Percentiles rank a stretch among this genome's conserved stretches.
These are phyloP conservation scores for Margarornis squamiger DNA, from an alignment of 2,797 vertebrate genomes.

Conservation along the genomic window DNA sequence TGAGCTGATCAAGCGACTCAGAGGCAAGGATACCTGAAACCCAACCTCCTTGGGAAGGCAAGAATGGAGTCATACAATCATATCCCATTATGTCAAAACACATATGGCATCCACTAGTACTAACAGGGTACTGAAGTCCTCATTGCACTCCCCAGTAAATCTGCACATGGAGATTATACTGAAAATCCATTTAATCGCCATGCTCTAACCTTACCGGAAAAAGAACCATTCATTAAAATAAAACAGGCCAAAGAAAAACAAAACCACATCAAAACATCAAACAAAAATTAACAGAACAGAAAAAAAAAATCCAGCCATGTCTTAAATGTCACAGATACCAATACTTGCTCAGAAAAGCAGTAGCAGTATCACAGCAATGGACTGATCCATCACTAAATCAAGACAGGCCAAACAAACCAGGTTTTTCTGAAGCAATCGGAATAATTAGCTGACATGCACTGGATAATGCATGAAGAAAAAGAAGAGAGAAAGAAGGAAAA, in stretches of 20 bases:
- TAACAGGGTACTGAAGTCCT: neutral
- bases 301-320: neutral
- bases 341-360: neutral
- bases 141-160: neutral
- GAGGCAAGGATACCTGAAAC: neutral
- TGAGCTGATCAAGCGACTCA: neutral
- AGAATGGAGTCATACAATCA: neutral
- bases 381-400: neutral
- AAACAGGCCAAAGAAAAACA: neutral
- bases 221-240: neutral
- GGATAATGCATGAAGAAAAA: neutral
- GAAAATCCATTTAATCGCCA: neutral
- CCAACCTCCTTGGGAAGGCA: neutral
- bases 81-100: neutral
- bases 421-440: neutral
- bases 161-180: neutral
- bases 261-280: neutral
- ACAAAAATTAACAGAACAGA: neutral
- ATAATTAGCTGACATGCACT: neutral
- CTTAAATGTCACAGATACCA: neutral
- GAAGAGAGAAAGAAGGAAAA: neutral
- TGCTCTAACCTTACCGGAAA: neutral
- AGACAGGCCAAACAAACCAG: neutral
- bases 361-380: neutral
- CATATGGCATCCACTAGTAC: neutral